Evolutionary conservation across 2,888 invertebrate genomes (phyloP).

Genomic region (Lampropteryx suffumata): DNA sequence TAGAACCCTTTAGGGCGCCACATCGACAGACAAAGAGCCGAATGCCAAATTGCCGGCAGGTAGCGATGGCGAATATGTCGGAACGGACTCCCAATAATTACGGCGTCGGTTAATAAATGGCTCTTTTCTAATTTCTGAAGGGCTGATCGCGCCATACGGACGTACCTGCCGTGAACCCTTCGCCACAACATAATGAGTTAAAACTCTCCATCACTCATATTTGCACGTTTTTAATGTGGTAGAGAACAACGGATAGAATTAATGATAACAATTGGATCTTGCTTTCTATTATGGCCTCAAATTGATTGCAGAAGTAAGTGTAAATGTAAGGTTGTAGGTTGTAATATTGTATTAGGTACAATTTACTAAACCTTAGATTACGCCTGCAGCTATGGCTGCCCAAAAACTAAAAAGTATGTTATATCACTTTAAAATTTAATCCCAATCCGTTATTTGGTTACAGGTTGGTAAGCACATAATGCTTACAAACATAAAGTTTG

Average conservation of each 20-base stretch:
- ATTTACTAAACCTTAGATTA: no score
- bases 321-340: no score
- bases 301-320: no score
- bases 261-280: slow-evolving; percentile 6
- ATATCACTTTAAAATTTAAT: no score
- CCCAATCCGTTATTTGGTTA: no score
- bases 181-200: slow-evolving; percentile 64
- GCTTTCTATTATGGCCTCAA: slow-evolving; percentile 3
- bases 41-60: slow-evolving; percentile 82
- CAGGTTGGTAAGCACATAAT: no score
- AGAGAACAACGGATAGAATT: slow-evolving; percentile 14
- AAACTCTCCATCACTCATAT: slow-evolving; percentile 60
- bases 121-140: slow-evolving; percentile 79
- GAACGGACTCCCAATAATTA: slow-evolving; percentile 77
- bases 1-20: slow-evolving; percentile 82
- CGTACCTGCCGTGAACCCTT: slow-evolving; percentile 78
- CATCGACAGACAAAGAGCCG: slow-evolving; percentile 80
- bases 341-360: no score
- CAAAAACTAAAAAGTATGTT: no score
- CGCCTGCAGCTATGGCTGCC: no score
- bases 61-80: slow-evolving; percentile 81
- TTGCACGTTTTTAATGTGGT: slow-evolving; percentile 49
- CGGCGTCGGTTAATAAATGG: slow-evolving; percentile 80
- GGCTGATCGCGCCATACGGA: slow-evolving; percentile 79
- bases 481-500: no score